Conservation (phyloP, 2,113 vertebrate genomes). For the Carlito syrichta region DNA sequence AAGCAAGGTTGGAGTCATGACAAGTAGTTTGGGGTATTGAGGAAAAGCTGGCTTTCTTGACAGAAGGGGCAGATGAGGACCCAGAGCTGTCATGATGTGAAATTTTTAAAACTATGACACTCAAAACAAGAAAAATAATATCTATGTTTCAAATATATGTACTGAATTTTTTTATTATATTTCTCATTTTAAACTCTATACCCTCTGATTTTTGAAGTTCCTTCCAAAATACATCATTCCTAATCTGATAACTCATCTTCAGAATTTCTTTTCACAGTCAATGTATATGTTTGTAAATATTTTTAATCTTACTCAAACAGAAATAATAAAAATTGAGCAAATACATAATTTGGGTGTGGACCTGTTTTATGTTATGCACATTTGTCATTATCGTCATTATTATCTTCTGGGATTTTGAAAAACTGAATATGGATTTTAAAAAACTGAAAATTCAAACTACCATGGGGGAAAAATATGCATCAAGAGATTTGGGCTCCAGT, state of each 20-base stretch:
- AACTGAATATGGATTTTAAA: neutral
- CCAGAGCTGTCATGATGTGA: neutral
- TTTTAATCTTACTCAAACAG: neutral
- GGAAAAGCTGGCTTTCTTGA: neutral
- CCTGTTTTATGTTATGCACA: neutral
- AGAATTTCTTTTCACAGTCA: neutral
- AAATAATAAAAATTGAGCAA: neutral
- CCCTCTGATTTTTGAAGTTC: neutral
- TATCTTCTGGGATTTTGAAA: neutral
- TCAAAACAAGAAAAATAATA: neutral
- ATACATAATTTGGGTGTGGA: neutral
- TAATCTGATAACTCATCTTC: neutral
- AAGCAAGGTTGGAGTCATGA: neutral
- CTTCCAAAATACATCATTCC: neutral
- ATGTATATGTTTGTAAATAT: neutral
- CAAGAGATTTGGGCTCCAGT: neutral
- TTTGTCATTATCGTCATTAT: neutral
- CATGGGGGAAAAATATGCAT: neutral
- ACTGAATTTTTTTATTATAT: conserved; percentile 4
- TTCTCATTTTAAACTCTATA: neutral
- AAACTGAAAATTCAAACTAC: neutral
- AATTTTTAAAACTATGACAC: neutral
- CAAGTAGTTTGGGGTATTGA: too few relatives aligned
- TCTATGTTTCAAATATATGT: neutral
- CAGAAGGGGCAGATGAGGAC: neutral